A percentile compares a stretch with the other conserved stretches of the same genome.
Conservation (phyloP, 2,113 vertebrate species). For the Scolopax mira region DNA sequence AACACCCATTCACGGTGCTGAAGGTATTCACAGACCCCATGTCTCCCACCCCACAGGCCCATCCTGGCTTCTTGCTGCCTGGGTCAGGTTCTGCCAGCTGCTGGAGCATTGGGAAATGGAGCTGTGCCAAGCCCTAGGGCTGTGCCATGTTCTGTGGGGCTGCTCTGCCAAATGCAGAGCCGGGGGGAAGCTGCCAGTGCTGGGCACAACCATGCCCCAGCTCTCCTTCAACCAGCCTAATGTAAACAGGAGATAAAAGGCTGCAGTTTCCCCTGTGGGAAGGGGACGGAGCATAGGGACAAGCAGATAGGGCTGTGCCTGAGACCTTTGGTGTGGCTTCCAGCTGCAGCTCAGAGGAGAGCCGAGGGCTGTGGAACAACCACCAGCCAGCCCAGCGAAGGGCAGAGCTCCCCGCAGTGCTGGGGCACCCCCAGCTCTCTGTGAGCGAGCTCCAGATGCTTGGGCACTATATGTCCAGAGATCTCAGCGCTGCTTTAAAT, state of each 20-base stretch:
- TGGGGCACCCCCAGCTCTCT: fast-evolving
- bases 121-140: background rate
- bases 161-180: background rate
- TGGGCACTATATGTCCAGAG: fast-evolving
- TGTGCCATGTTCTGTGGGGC: fast-evolving
- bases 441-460: fast-evolving
- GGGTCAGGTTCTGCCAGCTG: fast-evolving
- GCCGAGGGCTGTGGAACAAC: background rate
- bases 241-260: slow-evolving; percentile 42
- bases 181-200: fast-evolving
- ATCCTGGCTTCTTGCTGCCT: fast-evolving
- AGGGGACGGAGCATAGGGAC: background rate
- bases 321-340: fast-evolving
- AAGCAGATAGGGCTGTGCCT: background rate
- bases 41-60: fast-evolving
- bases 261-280: background rate
- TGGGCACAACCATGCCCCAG: fast-evolving
- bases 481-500: fast-evolving
- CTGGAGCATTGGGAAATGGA: background rate
- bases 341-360: background rate
- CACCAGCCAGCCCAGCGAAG: background rate
- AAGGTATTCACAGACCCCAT: fast-evolving
- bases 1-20: fast-evolving
- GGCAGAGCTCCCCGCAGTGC: background rate
- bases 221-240: background rate